Evolutionary conservation across 2,113 vertebrate species (phyloP).

Genomic region (Erythrocercus mccallii): DNA sequence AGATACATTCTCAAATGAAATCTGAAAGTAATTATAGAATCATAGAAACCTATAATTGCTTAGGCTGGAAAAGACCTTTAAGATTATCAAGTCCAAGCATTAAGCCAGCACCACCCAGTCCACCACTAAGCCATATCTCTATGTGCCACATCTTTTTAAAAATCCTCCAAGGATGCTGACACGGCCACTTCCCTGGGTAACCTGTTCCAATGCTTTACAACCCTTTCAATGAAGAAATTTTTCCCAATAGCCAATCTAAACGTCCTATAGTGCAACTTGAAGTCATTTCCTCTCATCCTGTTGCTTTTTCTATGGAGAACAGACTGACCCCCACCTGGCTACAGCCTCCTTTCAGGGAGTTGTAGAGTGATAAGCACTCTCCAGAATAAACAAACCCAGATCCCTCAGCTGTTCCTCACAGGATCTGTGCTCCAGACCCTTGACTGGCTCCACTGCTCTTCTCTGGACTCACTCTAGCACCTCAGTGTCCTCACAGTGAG

Average conservation of each 20-base stretch:
- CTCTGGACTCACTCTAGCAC: not conserved
- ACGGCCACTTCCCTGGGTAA: not conserved
- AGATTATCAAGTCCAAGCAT: not conserved
- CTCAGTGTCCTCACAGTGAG: not conserved
- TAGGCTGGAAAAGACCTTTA: not conserved
- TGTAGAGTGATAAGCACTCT: accelerated
- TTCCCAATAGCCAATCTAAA: not conserved
- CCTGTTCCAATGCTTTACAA: not conserved
- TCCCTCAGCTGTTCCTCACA: not conserved
- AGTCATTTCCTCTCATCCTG: not conserved
- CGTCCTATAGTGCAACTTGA: not conserved
- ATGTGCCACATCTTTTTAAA: not conserved
- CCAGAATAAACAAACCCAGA: not conserved
- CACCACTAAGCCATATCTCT: not conserved
- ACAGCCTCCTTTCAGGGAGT: not conserved
- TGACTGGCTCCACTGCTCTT: not conserved
- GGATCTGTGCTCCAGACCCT: not conserved
- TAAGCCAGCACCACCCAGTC: not conserved
- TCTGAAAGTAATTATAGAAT: not conserved
- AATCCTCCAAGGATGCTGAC: not conserved
- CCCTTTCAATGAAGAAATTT: not conserved
- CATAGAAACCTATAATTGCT: not conserved
- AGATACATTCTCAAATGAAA: not conserved
- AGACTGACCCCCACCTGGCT: accelerated
- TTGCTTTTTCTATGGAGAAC: not conserved